phyloP scores from a whole-genome alignment of 2,888 invertebrate species.

The Mythimna ferrago region DNA sequence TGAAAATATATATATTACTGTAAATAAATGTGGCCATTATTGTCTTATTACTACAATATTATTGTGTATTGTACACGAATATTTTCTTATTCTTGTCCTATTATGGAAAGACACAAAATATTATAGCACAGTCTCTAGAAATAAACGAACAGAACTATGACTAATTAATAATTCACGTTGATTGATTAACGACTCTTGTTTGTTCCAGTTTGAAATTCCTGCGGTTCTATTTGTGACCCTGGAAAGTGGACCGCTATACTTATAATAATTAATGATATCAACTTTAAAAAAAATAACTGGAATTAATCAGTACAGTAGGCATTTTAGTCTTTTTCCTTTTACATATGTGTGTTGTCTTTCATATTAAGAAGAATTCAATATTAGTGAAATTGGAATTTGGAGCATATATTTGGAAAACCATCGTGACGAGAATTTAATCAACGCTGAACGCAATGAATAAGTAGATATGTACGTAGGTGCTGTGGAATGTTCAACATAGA shows the following conservation, averaged over 20 bases:
- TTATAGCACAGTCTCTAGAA: conserved; percentile 8
- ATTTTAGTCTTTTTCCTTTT: background rate
- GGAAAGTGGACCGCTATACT: conserved; percentile 3
- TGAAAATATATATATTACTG: background rate
- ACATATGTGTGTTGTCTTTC: background rate
- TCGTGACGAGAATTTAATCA: conserved; percentile 13
- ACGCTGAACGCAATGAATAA: conserved; percentile 3
- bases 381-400: background rate
- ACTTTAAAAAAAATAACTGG: conserved; percentile 12
- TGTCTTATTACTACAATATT: background rate
- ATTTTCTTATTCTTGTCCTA: background rate
- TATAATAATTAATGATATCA: conserved; percentile 3
- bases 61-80: background rate
- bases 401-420: background rate
- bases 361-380: background rate
- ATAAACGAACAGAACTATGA: conserved; percentile 37
- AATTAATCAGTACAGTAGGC: background rate
- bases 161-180: conserved; percentile 43
- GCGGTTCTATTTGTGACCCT: conserved; percentile 47
- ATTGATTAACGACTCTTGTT: conserved; percentile 42
- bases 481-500: conserved; percentile 13
- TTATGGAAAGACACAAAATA: conserved; percentile 6
- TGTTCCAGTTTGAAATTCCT: conserved; percentile 43
- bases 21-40: background rate
- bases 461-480: background rate